Base-by-base conservation (phyloP, 2,113 vertebrate species). In the Ellobius talpinus region DNA sequence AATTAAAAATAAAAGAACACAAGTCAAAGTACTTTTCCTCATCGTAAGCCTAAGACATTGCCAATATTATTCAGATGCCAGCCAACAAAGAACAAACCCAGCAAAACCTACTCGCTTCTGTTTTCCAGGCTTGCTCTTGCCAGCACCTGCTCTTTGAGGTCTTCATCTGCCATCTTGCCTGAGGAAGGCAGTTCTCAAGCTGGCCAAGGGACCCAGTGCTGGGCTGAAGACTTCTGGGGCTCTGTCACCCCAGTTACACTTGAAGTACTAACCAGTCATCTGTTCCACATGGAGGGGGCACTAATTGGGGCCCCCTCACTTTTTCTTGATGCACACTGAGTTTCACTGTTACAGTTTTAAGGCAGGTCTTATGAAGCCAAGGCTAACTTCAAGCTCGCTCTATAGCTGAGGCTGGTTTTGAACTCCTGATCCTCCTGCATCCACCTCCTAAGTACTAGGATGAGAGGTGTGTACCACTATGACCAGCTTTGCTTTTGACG, bases 1-100 rank as follows among this genome's bases (percentile, higher is more conserved):
- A 95, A 89, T 16, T 66, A 29, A 89, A 97, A 97, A 72, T 94
- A 94, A 92, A 79, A 72, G 39, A 58, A 58, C 26, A 97, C 52
- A 74, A 65, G 73, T 90, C 89, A 96, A 95, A 94, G 73, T 66
- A 87, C 50, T 93, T 92, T 87, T 39, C n/a, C 47, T 94, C 87
- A 33, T 96, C 45, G 33, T 77, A 86, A 89, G n/a, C 77, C 74
- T 42, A n/a, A 82, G 70, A 89, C 68, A 76, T 5, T 55, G 91
- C 82, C 96, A 93, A 39, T 76, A 50, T 61, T 90, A 89, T 90
- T 95, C 72, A 21, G 82, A 93, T 92, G 89, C 91, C 87, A 88
- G 87, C 74, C 87, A 94, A 93, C 66, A 85, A 89, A 95, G 87
- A 85, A 86, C 21, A 47, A 4, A 82, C 79, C 82, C 65, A 87